A percentile compares a stretch with the other conserved stretches of the same genome.
Evolutionary conservation across 2,797 vertebrate species (phyloP).

Genomic region (Hemitrygon akajei): DNA sequence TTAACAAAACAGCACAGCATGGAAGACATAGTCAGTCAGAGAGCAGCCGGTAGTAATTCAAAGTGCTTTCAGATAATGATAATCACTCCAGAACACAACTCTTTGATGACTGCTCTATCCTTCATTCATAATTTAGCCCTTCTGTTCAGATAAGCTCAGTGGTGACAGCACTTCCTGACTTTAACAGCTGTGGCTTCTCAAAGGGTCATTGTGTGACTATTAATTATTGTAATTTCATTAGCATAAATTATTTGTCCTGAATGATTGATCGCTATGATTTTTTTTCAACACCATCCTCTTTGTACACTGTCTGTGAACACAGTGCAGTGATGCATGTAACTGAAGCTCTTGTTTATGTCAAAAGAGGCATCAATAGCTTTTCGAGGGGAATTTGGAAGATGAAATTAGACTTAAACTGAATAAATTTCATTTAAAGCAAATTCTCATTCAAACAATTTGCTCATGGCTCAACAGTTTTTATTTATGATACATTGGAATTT

Average conservation of each 20-base stretch:
- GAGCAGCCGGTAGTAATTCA: constrained; percentile 75
- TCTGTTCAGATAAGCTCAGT: constrained; percentile 77
- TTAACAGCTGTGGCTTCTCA: constrained; percentile 96
- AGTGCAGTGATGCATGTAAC: constrained; percentile 28
- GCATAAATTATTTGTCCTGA: constrained; percentile 96
- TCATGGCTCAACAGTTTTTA: not conserved
- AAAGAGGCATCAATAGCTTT: not conserved
- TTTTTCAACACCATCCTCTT: constrained; percentile 31
- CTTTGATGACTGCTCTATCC: constrained; percentile 69
- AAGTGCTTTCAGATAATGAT: constrained; percentile 68
- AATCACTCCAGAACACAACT: constrained; percentile 65
- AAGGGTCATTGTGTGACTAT: constrained; percentile 93
- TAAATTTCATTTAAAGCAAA: constrained; percentile 6
- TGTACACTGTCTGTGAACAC: constrained; percentile 25
- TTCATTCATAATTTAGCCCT: constrained; percentile 73
- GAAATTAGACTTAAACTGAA: not conserved
- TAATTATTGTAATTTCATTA: constrained; percentile 99
- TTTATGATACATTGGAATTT: not conserved
- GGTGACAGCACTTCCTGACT: constrained; percentile 86
- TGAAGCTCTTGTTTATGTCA: constrained; percentile 33
- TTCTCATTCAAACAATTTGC: not conserved
- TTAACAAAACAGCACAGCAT: constrained; percentile 75
- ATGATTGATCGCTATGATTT: constrained; percentile 66
- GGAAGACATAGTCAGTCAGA: constrained; percentile 58
- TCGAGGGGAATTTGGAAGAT: constrained; percentile 8